Conservation (phyloP, 2,113 vertebrate genomes). For the Microcebus lehilahytsara region DNA sequence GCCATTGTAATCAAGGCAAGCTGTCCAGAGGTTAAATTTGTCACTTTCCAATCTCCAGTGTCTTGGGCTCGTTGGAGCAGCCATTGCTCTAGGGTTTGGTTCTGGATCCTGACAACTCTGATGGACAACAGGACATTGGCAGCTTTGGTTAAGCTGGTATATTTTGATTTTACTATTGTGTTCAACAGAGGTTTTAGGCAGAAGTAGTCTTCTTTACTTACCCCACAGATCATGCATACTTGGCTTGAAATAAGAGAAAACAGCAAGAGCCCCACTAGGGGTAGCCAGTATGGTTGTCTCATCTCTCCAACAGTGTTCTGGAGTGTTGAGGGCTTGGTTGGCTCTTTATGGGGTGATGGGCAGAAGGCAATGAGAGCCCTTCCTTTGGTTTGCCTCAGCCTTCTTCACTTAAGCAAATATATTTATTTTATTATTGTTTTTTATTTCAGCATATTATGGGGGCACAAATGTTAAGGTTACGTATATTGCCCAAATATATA, state of each 20-base stretch:
- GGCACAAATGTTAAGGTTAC: too few relatives aligned
- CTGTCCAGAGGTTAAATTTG: constrained; percentile 6
- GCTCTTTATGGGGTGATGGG: not conserved
- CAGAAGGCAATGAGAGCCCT: not conserved
- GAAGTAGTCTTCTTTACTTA: not conserved
- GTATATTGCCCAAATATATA: too few relatives aligned
- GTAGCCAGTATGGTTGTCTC: not conserved
- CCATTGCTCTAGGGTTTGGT: not conserved
- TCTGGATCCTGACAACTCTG: not conserved
- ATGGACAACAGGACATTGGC: constrained; percentile 44
- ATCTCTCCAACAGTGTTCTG: not conserved
- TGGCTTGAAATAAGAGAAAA: constrained; percentile 41
- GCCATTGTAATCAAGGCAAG: constrained; percentile 58
- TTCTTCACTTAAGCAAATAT: constrained; percentile 13
- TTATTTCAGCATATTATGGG: too few relatives aligned
- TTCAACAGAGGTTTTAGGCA: not conserved
- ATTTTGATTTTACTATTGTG: not conserved
- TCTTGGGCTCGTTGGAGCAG: not conserved
- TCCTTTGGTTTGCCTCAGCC: not conserved
- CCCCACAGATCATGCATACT: not conserved
- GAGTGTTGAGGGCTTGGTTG: not conserved
- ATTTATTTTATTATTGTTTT: too few relatives aligned
- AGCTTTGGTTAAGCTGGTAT: not conserved
- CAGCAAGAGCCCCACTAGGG: not conserved
- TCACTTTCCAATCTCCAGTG: fast-evolving